Conservation (phyloP, 1,140 invertebrate species). For the Zeugodacus cucurbitae region DNA sequence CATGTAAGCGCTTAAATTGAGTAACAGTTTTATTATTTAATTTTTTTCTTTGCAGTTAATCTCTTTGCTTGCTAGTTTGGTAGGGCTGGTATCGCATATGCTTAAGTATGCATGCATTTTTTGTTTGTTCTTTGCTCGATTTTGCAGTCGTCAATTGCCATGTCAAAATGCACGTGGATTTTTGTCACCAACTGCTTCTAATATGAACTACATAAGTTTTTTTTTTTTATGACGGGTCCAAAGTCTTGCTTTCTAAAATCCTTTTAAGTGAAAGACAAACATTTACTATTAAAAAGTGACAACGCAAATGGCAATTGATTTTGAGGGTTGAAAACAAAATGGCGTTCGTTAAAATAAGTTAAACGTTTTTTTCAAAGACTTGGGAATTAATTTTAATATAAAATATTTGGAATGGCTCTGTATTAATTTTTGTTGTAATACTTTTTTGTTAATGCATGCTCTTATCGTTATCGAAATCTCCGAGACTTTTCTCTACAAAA, state of each 20-base stretch:
- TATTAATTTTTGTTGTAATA: too few species aligned
- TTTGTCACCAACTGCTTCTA: background rate
- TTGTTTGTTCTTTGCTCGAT: background rate
- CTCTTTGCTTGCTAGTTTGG: constrained; percentile 42
- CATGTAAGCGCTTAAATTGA: constrained; percentile 42
- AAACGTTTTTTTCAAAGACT: too few species aligned
- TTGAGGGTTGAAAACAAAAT: background rate
- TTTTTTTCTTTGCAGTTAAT: constrained; percentile 44
- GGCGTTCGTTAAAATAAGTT: background rate
- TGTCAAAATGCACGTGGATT: constrained; percentile 9
- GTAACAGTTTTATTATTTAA: constrained; percentile 39
- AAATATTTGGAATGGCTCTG: too few species aligned
- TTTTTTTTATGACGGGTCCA: background rate
- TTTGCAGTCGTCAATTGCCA: background rate
- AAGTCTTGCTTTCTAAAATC: background rate
- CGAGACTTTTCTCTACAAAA: too few species aligned
- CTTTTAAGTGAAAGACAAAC: constrained; percentile 19
- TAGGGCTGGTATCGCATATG: background rate
- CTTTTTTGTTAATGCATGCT: too few species aligned
- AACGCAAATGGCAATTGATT: background rate
- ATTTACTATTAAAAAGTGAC: background rate
- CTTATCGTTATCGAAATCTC: too few species aligned
- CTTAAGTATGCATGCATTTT: background rate
- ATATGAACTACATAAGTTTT: background rate
- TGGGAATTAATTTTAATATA: too few species aligned